phyloP scores from a whole-genome alignment of 2,888 invertebrate genomes.

The Physocephala rufipes region DNA sequence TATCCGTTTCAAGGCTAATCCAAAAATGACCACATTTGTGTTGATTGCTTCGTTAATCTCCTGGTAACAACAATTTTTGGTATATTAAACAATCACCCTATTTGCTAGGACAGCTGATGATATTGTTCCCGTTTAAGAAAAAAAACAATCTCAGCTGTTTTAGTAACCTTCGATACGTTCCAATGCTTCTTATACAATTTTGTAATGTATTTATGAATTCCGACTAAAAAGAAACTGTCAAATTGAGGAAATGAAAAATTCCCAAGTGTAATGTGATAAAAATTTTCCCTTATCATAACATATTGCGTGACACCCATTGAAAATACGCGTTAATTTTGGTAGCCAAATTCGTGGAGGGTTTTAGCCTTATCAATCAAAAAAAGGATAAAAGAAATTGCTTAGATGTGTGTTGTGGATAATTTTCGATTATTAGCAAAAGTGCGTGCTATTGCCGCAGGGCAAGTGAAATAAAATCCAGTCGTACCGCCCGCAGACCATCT shows the following conservation, averaged over 20 bases:
- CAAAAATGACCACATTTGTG: too few relatives aligned
- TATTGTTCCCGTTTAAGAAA: too few relatives aligned
- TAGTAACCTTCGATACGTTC: neutral
- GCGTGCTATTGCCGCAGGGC: constrained; percentile 31
- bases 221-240: constrained; percentile 35
- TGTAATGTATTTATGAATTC: constrained; percentile 5
- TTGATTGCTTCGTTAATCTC: too few relatives aligned
- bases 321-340: neutral
- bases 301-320: neutral
- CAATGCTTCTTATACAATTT: too few relatives aligned
- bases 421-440: constrained; percentile 40
- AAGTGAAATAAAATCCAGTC: constrained; percentile 35
- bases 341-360: too few relatives aligned
- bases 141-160: neutral
- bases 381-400: constrained; percentile 29
- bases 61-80: too few relatives aligned
- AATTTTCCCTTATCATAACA: constrained; percentile 8
- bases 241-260: constrained; percentile 26
- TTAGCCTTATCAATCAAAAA: constrained; percentile 6
- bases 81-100: too few relatives aligned
- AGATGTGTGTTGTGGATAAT: constrained; percentile 51
- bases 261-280: constrained; percentile 24
- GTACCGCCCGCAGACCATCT: constrained; percentile 4
- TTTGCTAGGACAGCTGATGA: too few relatives aligned
- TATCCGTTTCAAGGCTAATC: too few relatives aligned